Evolutionary conservation across 1,140 invertebrate species (phyloP).

Genomic region (Leptopilina clavipes): DNA sequence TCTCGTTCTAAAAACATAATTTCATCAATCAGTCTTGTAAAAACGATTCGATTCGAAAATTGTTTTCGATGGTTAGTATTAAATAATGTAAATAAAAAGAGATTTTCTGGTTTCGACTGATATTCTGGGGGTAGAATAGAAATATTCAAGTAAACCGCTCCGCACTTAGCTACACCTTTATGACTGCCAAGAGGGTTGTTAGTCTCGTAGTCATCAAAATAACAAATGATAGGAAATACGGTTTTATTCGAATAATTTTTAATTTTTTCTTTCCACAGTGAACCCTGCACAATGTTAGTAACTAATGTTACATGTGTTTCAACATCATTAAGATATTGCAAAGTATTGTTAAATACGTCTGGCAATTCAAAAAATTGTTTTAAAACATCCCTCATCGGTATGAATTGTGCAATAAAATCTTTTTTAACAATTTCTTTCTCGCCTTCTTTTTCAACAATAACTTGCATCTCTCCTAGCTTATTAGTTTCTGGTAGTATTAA

Average conservation of each 20-base stretch:
- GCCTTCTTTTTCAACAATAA: slow-evolving; percentile 1
- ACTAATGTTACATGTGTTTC: slow-evolving; percentile 39
- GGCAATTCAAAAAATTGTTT: slow-evolving; percentile 49
- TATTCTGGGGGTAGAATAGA: slow-evolving; percentile 56
- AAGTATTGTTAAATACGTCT: slow-evolving; percentile 34
- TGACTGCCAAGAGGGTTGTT: slow-evolving; percentile 62
- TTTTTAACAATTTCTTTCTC: neutral
- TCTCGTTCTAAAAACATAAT: neutral
- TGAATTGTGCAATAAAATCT: slow-evolving; percentile 34
- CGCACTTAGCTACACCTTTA: slow-evolving; percentile 56
- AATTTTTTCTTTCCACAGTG: slow-evolving; percentile 57
- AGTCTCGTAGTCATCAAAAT: slow-evolving; percentile 51
- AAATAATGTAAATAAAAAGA: slow-evolving; percentile 6
- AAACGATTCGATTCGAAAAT: neutral
- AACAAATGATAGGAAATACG: slow-evolving; percentile 58
- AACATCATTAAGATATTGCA: slow-evolving; percentile 37
- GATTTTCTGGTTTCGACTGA: slow-evolving; percentile 43
- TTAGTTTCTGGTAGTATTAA: slow-evolving; percentile 22
- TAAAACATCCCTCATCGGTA: slow-evolving; percentile 47
- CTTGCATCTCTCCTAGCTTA: slow-evolving; percentile 21
- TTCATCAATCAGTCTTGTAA: neutral
- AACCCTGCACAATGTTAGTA: slow-evolving; percentile 56
- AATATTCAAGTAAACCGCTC: slow-evolving; percentile 52
- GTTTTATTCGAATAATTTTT: slow-evolving; percentile 46
- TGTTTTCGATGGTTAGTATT: neutral